A percentile compares a stretch with the other conserved stretches of the same genome.
These are phyloP conservation scores for Erythrocercus mccallii DNA, from an alignment of 2,113 vertebrate species.

Conservation along the genomic window DNA sequence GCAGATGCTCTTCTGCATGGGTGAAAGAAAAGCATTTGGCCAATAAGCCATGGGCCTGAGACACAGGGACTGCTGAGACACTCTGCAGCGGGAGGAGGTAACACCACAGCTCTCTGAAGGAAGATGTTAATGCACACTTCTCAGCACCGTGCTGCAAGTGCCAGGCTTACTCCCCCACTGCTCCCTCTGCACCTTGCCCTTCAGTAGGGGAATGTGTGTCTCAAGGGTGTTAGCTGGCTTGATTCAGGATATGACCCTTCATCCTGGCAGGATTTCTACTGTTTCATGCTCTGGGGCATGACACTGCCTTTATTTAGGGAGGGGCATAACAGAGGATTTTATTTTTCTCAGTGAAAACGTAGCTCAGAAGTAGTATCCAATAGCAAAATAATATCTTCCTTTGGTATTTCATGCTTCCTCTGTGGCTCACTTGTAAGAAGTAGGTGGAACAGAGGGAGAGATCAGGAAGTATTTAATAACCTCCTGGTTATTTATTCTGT, in stretches of 20 bases:
- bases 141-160: background rate
- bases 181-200: background rate
- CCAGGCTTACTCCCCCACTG: background rate
- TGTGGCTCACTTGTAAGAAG: conserved; percentile 22
- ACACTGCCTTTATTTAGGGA: background rate
- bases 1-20: background rate
- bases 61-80: background rate
- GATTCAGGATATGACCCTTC: background rate
- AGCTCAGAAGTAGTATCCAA: background rate
- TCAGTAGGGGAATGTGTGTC: background rate
- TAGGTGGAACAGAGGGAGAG: conserved; percentile 5
- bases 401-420: conserved; percentile 25
- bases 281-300: background rate
- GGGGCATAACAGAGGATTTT: background rate
- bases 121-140: background rate
- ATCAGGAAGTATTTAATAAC: conserved; percentile 49
- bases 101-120: background rate
- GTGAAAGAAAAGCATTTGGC: background rate
- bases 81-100: background rate
- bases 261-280: background rate
- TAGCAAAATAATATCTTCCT: conserved; percentile 1
- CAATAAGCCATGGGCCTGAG: background rate
- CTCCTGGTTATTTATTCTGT: conserved; percentile 47
- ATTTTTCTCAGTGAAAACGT: background rate
- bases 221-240: background rate